Percentiles rank a stretch among this genome's conserved stretches.
These are phyloP conservation scores for Dendropsophus ebraccatus DNA, from an alignment of 2,113 vertebrate genomes.

Conservation along the genomic window DNA sequence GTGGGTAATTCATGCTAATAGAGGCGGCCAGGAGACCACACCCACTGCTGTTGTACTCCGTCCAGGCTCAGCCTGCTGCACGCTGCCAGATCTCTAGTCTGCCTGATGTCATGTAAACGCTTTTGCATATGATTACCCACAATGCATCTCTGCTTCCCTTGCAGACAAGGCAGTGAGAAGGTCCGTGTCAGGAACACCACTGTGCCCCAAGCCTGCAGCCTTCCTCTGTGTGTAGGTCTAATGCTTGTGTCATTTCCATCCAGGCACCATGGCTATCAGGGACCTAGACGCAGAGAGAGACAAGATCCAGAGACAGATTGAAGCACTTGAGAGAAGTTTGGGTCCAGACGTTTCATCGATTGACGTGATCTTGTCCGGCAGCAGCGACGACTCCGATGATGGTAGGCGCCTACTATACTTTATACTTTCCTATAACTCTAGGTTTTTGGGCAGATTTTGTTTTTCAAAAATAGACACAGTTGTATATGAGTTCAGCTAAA, in stretches of 20 bases:
- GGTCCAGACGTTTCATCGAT: conserved; percentile 22
- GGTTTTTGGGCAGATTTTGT: too few relatives aligned
- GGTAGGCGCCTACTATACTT: neutral
- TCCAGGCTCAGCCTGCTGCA: neutral
- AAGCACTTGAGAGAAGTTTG: conserved; percentile 74
- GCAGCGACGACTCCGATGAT: conserved; percentile 62
- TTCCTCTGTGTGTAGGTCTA: neutral
- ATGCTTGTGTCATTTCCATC: neutral
- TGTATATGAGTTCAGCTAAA: too few relatives aligned
- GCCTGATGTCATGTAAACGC: neutral
- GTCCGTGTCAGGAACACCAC: too few relatives aligned
- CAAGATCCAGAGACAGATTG: conserved; percentile 75
- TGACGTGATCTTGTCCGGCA: conserved; percentile 42
- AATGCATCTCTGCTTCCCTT: conserved; percentile 3
- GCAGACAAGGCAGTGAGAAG: neutral
- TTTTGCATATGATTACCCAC: conserved; percentile 54
- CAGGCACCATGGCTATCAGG: conserved; percentile 49
- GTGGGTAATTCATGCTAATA: conserved; percentile 54
- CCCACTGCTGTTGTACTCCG: neutral
- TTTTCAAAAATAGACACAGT: too few relatives aligned
- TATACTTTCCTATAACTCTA: too few relatives aligned
- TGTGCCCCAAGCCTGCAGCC: neutral
- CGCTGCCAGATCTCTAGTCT: neutral
- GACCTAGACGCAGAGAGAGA: conserved; percentile 71
- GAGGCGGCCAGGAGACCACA: neutral